Conservation (phyloP, 2,888 invertebrate species). For the Psylliodes chrysocephalus region DNA sequence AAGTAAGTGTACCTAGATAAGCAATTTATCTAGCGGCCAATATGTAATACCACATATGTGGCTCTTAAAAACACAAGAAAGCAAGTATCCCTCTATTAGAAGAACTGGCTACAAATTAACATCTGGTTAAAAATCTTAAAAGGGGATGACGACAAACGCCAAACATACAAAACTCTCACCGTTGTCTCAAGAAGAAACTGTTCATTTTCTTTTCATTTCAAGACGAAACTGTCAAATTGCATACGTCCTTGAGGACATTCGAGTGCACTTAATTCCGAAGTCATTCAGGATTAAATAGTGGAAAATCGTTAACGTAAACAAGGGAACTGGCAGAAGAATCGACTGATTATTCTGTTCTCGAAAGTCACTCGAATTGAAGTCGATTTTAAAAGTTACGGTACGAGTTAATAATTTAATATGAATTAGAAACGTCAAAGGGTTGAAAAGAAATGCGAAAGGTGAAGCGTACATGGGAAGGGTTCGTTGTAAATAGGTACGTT, state of each 20-base stretch:
- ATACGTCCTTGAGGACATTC: neutral
- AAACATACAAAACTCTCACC: neutral
- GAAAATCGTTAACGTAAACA: conserved; percentile 25
- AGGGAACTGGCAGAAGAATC: neutral
- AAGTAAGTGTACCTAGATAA: no score
- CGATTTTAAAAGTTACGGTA: conserved; percentile 1
- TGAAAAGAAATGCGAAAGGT: neutral
- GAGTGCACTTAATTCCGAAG: conserved; percentile 25
- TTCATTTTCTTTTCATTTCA: neutral
- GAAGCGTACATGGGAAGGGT: neutral
- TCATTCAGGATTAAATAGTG: conserved; percentile 23
- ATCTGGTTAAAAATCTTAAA: neutral
- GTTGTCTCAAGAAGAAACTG: neutral
- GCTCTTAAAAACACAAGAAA: no score
- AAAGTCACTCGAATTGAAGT: conserved; percentile 1
- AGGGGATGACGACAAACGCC: neutral
- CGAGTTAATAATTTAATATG: neutral
- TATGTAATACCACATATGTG: no score
- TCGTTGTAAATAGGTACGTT: no score
- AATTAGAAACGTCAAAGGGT: conserved; percentile 3
- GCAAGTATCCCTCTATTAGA: no score
- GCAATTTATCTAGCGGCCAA: no score
- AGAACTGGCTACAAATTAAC: neutral
- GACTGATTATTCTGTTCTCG: neutral
- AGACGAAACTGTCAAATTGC: conserved; percentile 9